Evolutionary conservation across 1,140 invertebrate species (phyloP).

Genomic region (Pinna nobilis): DNA sequence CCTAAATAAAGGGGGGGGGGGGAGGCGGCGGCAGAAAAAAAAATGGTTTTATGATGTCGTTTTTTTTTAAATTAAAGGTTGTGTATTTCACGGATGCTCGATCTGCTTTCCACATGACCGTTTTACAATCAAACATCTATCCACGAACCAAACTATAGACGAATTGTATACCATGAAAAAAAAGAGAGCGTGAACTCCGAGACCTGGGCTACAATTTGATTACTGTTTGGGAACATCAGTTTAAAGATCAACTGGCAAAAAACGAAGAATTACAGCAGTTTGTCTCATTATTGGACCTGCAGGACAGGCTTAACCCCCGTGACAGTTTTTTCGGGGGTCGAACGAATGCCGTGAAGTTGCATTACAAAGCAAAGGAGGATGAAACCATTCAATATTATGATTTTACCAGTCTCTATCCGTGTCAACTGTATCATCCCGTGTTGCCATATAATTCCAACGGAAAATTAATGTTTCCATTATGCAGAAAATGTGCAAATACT

Average conservation of each 20-base stretch:
- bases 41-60: background rate
- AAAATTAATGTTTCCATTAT: slow-evolving; percentile 37
- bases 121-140: slow-evolving; percentile 7
- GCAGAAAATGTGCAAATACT: slow-evolving; percentile 16
- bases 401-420: slow-evolving; percentile 34
- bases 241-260: slow-evolving; percentile 1
- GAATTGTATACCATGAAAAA: slow-evolving; percentile 41
- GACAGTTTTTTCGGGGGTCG: slow-evolving; percentile 36
- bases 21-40: slow-evolving; percentile 7
- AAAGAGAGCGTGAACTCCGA: slow-evolving; percentile 22
- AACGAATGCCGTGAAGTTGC: slow-evolving; percentile 25
- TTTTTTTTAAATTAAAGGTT: too few relatives aligned
- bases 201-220: slow-evolving; percentile 32
- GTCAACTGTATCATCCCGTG: slow-evolving; percentile 24
- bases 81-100: slow-evolving; percentile 54
- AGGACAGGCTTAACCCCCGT: slow-evolving; percentile 26
- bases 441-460: slow-evolving; percentile 30
- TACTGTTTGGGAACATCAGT: slow-evolving; percentile 12
- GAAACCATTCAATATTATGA: slow-evolving; percentile 35
- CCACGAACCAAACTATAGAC: slow-evolving; percentile 34
- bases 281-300: background rate
- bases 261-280: slow-evolving; percentile 1
- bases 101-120: slow-evolving; percentile 39
- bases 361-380: background rate
- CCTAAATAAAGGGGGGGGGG: too few relatives aligned